A percentile compares a stretch with the other conserved stretches of the same genome.
phyloP scores from a whole-genome alignment of 2,797 vertebrate genomes.

The Dendrocincla tyrannina region DNA sequence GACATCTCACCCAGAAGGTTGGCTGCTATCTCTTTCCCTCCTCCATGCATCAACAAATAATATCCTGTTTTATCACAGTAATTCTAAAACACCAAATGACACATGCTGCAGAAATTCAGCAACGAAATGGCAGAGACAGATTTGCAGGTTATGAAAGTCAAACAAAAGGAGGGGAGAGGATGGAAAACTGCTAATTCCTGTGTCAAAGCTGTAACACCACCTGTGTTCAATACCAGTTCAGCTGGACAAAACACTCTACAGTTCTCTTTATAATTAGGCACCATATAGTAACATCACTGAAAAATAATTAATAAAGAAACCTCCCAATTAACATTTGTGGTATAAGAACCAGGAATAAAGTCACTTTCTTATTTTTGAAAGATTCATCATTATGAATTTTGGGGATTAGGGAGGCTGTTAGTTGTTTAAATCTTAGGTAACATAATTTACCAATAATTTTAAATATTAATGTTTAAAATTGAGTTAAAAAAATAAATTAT shows the following conservation, averaged over 20 bases:
- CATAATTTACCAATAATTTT: neutral
- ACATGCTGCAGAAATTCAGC: neutral
- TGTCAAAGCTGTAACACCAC: neutral
- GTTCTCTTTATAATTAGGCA: neutral
- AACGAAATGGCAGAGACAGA: neutral
- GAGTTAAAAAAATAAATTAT: neutral
- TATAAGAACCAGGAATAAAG: neutral
- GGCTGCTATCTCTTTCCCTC: neutral
- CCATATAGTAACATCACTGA: neutral
- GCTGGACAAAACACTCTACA: neutral
- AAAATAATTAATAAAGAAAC: neutral
- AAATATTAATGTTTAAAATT: neutral
- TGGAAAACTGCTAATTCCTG: neutral
- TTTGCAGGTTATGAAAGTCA: neutral
- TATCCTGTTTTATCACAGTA: neutral
- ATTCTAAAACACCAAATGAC: neutral
- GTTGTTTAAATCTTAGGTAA: neutral
- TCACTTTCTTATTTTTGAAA: neutral
- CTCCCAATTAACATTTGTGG: neutral
- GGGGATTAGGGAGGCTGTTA: rapidly evolving
- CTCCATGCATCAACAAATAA: neutral
- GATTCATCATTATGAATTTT: neutral
- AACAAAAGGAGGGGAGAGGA: neutral
- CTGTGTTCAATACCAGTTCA: neutral
- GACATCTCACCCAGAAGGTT: neutral